Evolutionary conservation across 2,888 invertebrate species (phyloP), one percentile per base, ranked within the genome.

Genomic region (Microchrysa polita): DNA sequence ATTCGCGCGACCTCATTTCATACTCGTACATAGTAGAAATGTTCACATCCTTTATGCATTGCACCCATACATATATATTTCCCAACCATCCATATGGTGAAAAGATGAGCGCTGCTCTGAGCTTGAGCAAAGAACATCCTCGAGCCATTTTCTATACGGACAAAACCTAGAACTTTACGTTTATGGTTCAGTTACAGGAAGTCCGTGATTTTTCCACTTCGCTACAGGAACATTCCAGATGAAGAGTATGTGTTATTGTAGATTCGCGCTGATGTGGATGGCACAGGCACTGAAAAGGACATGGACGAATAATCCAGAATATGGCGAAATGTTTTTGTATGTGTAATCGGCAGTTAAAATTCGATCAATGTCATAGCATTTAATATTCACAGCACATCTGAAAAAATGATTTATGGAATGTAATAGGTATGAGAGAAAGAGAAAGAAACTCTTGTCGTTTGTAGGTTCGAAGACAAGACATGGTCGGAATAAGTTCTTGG

Each of bases 301-400:
- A 12, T 48, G 48, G 48, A 12, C 48, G 48, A 4, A 48, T n/a
- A n/a, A n/a, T n/a, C n/a, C n/a, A n/a, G n/a, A 4, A 48, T 48
- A 48, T n/a, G 48, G 12, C 2, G 12, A 2, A 7, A 48, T 48
- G 16, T 48, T 12, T 55, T 5, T 55, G n/a, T 18, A 55, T 55
- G 18, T 55, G 18, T 67, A 67, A 67, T 67, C 48, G 48, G 61
- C 48, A 52, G 67, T 67, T 67, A 67, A 67, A 67, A 67, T 67
- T 67, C 67, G 67, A 67, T 67, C 67, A 67, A 67, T 67, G 67
- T 67, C 52, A 52, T 44, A n/a, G n/a, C 67, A 67, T 67, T 67
- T 48, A 34, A 67, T 67, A 67, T 67, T 67, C 67, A 67, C 48
- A 52, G 52, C 67, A 67, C 67, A 67, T 67, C 20, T 52, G 48